Conservation (phyloP, 2,888 invertebrate genomes). For the Drosophila quasianomalipes region DNA sequence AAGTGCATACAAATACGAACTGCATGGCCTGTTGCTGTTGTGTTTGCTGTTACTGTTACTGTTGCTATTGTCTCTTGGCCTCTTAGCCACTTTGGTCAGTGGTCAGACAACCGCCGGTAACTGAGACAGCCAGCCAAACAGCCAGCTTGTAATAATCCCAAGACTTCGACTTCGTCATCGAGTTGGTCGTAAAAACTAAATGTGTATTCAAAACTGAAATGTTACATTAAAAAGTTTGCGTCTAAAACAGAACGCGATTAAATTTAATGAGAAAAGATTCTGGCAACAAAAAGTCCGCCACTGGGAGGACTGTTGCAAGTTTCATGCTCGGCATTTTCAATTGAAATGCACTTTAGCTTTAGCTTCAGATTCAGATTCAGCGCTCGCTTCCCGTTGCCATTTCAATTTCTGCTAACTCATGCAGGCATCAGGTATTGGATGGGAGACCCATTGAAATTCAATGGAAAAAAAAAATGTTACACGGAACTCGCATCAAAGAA, state of each 20-base stretch:
- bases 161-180: slow-evolving; percentile 26
- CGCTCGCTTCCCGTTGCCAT: not conserved
- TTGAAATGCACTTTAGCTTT: slow-evolving; percentile 27
- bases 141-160: slow-evolving; percentile 19
- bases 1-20: slow-evolving; percentile 58
- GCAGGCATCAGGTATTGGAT: slow-evolving; percentile 48
- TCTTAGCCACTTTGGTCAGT: slow-evolving; percentile 13
- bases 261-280: slow-evolving; percentile 75
- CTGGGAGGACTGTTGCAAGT: slow-evolving; percentile 51
- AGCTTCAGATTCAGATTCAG: not conserved
- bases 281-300: slow-evolving; percentile 50
- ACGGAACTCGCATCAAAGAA: slow-evolving; percentile 63
- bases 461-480: slow-evolving; percentile 5
- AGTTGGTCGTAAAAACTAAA: slow-evolving; percentile 62
- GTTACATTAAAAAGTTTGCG: slow-evolving; percentile 73
- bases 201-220: slow-evolving; percentile 67
- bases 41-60: slow-evolving; percentile 7
- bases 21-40: slow-evolving; percentile 19
- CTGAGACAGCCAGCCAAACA: not conserved
- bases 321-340: slow-evolving; percentile 57
- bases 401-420: slow-evolving; percentile 36
- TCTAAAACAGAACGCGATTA: slow-evolving; percentile 60
- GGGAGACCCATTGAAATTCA: slow-evolving; percentile 55
- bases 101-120: slow-evolving; percentile 5
- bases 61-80: not conserved